Percentiles rank a stretch among this genome's conserved stretches.
Evolutionary conservation across 2,113 vertebrate species (phyloP).

Genomic region (Varanus komodoensis): DNA sequence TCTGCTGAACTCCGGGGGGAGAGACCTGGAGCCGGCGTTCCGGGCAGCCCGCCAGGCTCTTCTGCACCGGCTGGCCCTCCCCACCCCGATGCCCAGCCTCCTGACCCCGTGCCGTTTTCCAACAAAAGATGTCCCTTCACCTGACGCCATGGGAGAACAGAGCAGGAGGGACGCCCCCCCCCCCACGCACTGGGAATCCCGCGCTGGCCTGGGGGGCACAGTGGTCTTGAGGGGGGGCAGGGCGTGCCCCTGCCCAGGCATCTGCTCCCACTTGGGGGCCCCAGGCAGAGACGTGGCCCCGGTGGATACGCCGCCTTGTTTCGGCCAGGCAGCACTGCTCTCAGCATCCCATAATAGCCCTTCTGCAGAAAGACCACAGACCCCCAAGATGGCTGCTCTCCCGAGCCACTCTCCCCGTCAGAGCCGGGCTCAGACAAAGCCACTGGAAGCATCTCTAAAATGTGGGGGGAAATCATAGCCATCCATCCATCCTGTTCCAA

Average conservation of each 20-base stretch:
- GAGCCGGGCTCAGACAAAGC: constrained; percentile 44
- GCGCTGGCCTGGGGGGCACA: not conserved
- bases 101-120: not conserved
- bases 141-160: no score
- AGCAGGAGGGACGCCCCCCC: not conserved
- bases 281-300: no score
- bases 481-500: constrained; percentile 3
- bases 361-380: not conserved
- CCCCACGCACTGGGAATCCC: not conserved
- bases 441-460: constrained; percentile 54
- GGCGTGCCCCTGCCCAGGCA: no score
- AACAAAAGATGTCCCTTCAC: not conserved
- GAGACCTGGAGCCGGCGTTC: no score
- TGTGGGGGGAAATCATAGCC: not conserved
- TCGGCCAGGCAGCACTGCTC: not conserved
- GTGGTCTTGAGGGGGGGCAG: no score
- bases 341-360: not conserved
- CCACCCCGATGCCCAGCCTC: no score
- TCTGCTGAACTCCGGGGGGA: not conserved
- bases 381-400: not conserved
- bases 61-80: no score
- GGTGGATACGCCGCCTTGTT: not conserved
- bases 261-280: no score
- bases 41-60: no score
- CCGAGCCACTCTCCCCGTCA: constrained; percentile 32